Evolutionary conservation across 2,888 invertebrate species (phyloP).

Genomic region (Hydrotaea cyrtoneurina): DNA sequence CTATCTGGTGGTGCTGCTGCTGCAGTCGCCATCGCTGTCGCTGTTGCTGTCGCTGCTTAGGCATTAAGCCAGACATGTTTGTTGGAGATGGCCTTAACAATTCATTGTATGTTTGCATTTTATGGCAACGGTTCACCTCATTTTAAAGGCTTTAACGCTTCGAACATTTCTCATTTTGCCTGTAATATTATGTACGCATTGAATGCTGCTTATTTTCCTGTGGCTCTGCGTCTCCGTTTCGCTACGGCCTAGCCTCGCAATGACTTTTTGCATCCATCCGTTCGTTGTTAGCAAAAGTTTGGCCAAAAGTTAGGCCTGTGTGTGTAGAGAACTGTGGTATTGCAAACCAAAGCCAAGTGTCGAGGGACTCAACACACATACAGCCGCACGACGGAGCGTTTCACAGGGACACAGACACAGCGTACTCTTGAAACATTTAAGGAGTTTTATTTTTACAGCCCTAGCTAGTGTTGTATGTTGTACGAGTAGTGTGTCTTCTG

Average conservation of each 20-base stretch:
- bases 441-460: slow-evolving; percentile 47
- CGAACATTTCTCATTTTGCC: slow-evolving; percentile 30
- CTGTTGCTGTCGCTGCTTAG: slow-evolving; percentile 1
- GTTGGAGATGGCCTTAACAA: slow-evolving; percentile 27
- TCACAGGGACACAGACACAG: slow-evolving; percentile 4
- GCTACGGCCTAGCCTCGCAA: slow-evolving; percentile 3
- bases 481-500: slow-evolving; percentile 49
- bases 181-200: slow-evolving; percentile 27
- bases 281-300: slow-evolving; percentile 29
- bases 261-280: slow-evolving; percentile 37
- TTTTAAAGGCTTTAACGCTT: slow-evolving; percentile 39
- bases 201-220: background rate
- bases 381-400: background rate
- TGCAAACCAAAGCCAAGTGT: slow-evolving; percentile 44
- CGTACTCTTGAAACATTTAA: slow-evolving; percentile 54
- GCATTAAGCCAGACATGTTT: slow-evolving; percentile 42
- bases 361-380: slow-evolving; percentile 44
- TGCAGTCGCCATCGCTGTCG: too few species aligned
- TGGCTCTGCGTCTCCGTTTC: background rate
- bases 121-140: slow-evolving; percentile 40
- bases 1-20: background rate
- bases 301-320: slow-evolving; percentile 54
- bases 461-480: slow-evolving; percentile 35
- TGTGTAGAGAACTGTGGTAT: slow-evolving; percentile 37
- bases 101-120: slow-evolving; percentile 33